Percentiles rank a stretch among this genome's conserved stretches.
Conservation (phyloP, 2,888 invertebrate genomes). For the Villa cingulata region DNA sequence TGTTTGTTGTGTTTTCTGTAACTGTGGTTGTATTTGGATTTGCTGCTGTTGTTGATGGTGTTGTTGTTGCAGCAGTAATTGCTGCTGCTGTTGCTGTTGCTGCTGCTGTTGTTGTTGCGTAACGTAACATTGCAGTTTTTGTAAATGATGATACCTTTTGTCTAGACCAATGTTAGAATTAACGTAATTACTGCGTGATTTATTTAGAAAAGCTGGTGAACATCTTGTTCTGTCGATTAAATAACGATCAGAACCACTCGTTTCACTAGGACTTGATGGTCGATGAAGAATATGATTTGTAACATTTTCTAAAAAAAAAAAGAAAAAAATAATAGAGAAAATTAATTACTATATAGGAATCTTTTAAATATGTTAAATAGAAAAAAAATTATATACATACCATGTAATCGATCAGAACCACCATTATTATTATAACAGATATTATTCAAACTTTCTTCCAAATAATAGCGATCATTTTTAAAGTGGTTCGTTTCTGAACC, state of each 20-base stretch:
- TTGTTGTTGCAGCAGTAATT: slow-evolving; percentile 24
- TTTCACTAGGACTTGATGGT: slow-evolving; percentile 35
- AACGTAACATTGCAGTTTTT: slow-evolving; percentile 30
- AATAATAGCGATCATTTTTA: slow-evolving; percentile 33
- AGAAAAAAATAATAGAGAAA: background rate
- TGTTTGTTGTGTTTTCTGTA: slow-evolving; percentile 31
- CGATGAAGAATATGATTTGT: slow-evolving; percentile 24
- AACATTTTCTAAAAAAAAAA: slow-evolving; percentile 18
- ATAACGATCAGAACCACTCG: slow-evolving; percentile 35
- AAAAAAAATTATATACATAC: no score
- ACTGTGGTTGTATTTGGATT: slow-evolving; percentile 25
- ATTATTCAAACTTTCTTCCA: slow-evolving; percentile 26
- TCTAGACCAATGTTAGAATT: background rate
- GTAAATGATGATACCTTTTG: slow-evolving; percentile 26
- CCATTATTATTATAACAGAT: slow-evolving; percentile 23
- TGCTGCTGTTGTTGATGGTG: slow-evolving; percentile 28
- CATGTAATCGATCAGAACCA: slow-evolving; percentile 8
- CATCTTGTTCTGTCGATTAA: slow-evolving; percentile 29
- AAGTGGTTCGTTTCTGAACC: slow-evolving; percentile 33
- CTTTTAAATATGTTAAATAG: background rate
- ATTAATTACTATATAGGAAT: background rate
- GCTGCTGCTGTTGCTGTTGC: background rate
- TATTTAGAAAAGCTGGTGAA: slow-evolving; percentile 26
- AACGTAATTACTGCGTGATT: background rate
- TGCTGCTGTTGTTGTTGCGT: slow-evolving; percentile 2